phyloP scores from a whole-genome alignment of 2,113 vertebrate genomes.

The Coracopsis vasa region DNA sequence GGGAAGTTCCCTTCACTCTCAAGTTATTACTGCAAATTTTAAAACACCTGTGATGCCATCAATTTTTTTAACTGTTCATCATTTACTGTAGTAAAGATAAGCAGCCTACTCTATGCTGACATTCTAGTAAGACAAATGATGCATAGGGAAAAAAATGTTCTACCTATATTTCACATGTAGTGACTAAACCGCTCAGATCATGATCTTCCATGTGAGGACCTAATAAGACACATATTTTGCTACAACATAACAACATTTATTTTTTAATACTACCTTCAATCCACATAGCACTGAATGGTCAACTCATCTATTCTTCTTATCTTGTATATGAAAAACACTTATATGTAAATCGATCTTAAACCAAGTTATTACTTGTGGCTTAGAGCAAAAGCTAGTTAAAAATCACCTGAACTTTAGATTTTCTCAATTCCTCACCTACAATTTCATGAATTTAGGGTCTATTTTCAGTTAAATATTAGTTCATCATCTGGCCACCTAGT shows the following conservation, averaged over 20 bases:
- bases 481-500: neutral
- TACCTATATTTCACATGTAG: neutral
- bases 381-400: neutral
- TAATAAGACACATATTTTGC: neutral
- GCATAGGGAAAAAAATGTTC: neutral
- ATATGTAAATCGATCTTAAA: neutral
- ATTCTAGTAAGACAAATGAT: neutral
- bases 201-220: neutral
- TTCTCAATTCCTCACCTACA: neutral
- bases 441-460: neutral
- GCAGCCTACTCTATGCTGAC: neutral
- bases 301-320: neutral
- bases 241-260: neutral
- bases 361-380: neutral
- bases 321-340: neutral
- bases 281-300: neutral
- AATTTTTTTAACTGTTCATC: neutral
- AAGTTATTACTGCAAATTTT: neutral
- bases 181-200: neutral
- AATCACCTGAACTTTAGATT: neutral
- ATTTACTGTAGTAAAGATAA: neutral
- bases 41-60: neutral
- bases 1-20: neutral
- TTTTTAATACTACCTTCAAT: neutral
- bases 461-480: neutral